These are phyloP conservation scores for Apteryx owenii DNA, from an alignment of 2,113 vertebrate genomes.

Conservation along the genomic window DNA sequence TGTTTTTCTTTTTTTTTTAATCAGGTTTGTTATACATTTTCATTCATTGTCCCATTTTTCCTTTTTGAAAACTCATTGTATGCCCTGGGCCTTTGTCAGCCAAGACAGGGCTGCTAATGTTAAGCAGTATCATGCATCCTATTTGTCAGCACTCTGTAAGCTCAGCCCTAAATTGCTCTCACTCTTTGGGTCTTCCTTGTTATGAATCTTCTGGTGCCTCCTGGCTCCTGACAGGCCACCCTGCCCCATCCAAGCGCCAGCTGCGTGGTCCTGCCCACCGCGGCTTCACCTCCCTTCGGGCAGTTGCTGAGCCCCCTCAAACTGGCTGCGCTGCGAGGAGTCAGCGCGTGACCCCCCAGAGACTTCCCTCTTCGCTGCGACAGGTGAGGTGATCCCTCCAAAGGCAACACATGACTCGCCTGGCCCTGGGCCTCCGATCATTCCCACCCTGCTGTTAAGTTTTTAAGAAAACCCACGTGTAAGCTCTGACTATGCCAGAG, in stretches of 20 bases:
- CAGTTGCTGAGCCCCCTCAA: too few species aligned
- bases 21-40: not conserved
- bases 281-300: not conserved
- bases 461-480: not conserved
- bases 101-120: not conserved
- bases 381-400: not conserved
- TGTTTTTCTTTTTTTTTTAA: not conserved
- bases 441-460: too few species aligned
- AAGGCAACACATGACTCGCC: not conserved
- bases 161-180: not conserved
- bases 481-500: not conserved
- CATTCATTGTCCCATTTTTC: not conserved
- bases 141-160: not conserved
- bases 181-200: not conserved
- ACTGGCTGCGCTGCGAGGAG: too few species aligned
- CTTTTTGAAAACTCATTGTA: not conserved
- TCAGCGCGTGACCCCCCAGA: too few species aligned
- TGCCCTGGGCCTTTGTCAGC: not conserved
- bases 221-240: not conserved
- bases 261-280: not conserved
- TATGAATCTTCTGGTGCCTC: rapidly evolving
- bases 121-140: not conserved
- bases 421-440: not conserved
- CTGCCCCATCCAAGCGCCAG: not conserved
- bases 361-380: not conserved